Evolutionary conservation across 2,797 vertebrate genomes (phyloP).

Genomic region (Distichodus sexfasciatus): DNA sequence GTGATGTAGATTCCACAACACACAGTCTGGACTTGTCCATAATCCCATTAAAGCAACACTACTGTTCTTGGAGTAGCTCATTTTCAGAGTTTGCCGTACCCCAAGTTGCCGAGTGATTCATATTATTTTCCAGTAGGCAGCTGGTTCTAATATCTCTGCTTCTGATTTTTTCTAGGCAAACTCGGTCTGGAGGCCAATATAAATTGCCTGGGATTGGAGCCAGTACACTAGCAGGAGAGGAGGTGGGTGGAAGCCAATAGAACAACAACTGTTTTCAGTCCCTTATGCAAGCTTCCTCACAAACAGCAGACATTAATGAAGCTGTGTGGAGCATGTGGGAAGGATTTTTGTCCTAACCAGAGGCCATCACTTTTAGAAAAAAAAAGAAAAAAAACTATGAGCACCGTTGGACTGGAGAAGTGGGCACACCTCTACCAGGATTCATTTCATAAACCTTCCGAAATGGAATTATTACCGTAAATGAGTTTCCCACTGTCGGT

Average conservation of each 20-base stretch:
- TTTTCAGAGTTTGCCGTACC: not conserved
- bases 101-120: not conserved
- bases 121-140: conserved; percentile 9
- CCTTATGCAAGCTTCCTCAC: conserved; percentile 56
- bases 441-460: conserved; percentile 18
- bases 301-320: conserved; percentile 37
- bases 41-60: not conserved
- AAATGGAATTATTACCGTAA: conserved; percentile 14
- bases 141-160: conserved; percentile 30
- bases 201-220: conserved; percentile 44
- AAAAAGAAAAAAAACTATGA: conserved; percentile 4
- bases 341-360: conserved; percentile 7
- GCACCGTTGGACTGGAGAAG: conserved; percentile 5
- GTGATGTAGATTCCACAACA: too few relatives aligned
- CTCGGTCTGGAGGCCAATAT: conserved; percentile 35
- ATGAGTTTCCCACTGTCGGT: conserved; percentile 20
- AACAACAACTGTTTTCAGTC: conserved; percentile 38
- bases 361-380: conserved; percentile 16
- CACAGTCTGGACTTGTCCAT: not conserved
- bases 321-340: conserved; percentile 37
- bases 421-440: not conserved
- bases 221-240: conserved; percentile 36
- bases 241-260: conserved; percentile 35
- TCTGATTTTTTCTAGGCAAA: conserved; percentile 47
- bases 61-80: not conserved